A percentile compares a stretch with the other conserved stretches of the same genome.
phyloP scores from a whole-genome alignment of 2,113 vertebrate genomes.

The Suncus etruscus region DNA sequence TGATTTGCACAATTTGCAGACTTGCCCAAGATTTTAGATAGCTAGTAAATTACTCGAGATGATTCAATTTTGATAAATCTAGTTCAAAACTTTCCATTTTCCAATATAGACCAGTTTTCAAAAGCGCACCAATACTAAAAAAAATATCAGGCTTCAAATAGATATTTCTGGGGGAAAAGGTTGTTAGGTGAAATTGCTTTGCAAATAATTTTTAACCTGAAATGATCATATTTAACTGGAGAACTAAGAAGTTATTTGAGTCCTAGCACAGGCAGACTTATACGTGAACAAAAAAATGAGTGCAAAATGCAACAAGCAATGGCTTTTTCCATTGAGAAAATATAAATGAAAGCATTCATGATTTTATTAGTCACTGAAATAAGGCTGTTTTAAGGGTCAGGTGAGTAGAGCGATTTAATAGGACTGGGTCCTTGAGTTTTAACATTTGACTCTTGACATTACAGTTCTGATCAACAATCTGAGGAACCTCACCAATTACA shows the following conservation, averaged over 20 bases:
- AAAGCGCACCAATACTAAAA: background rate
- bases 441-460: background rate
- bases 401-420: background rate
- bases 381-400: background rate
- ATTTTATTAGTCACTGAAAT: conserved; percentile 13
- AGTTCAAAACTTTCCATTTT: background rate
- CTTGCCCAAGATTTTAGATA: background rate
- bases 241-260: conserved; percentile 17
- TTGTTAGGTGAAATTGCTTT: background rate
- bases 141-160: background rate
- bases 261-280: background rate
- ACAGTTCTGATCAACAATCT: conserved; percentile 58
- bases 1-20: background rate
- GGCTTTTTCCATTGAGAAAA: background rate
- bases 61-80: background rate
- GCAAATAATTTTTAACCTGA: background rate
- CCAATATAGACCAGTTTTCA: background rate
- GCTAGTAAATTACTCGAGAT: background rate
- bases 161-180: background rate
- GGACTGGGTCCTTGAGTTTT: conserved; percentile 17
- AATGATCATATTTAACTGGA: background rate
- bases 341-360: background rate
- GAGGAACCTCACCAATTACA: conserved; percentile 52
- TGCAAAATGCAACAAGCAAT: background rate
- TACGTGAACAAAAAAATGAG: background rate